phyloP scores from a whole-genome alignment of 2,113 vertebrate species.

The Laticauda colubrina region DNA sequence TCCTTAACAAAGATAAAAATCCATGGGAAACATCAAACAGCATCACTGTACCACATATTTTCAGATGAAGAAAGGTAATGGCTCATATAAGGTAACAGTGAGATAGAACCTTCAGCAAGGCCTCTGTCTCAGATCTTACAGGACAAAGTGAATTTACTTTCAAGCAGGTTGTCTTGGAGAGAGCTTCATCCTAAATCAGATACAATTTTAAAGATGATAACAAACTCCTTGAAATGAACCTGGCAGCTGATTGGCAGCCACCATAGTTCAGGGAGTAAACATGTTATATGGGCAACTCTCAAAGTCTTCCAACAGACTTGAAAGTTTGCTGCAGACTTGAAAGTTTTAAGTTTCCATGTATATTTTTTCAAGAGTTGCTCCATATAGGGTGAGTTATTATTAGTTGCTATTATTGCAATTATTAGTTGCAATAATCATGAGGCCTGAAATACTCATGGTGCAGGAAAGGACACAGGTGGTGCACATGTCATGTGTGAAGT shows the following conservation, averaged over 20 bases:
- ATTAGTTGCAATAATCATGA: background rate
- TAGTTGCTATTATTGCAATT: too few species aligned
- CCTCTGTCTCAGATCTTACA: background rate
- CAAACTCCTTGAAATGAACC: background rate
- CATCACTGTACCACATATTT: background rate
- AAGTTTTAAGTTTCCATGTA: background rate
- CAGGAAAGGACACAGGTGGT: background rate
- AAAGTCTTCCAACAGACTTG: background rate
- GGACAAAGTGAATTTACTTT: background rate
- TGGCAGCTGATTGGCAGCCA: background rate
- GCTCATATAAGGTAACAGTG: background rate
- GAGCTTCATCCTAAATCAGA: background rate
- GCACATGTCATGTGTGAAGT: background rate
- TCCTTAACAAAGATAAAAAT: background rate
- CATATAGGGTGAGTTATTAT: background rate
- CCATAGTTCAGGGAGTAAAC: background rate
- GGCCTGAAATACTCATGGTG: background rate
- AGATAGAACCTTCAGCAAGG: background rate
- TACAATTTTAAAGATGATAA: background rate
- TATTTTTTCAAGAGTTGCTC: background rate
- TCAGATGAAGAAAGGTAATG: background rate
- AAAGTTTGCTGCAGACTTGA: background rate
- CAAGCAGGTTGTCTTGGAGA: background rate
- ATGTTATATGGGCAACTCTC: background rate
- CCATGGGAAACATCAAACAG: background rate